Evolutionary conservation across 2,888 invertebrate genomes (phyloP).

Genomic region (Leucoptera coffeella): DNA sequence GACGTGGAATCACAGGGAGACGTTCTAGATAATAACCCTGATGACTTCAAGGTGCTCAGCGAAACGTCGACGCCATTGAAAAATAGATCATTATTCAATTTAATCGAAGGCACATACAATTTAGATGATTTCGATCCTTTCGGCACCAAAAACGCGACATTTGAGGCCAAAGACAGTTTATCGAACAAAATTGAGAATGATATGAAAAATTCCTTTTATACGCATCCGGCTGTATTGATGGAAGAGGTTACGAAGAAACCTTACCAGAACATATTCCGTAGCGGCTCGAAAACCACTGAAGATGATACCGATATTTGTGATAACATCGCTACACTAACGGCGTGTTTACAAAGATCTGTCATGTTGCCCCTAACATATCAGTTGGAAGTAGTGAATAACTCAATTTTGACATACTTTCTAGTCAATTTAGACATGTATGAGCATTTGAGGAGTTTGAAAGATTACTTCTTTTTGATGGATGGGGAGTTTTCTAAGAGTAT

Average conservation of each 20-base stretch:
- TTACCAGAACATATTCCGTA: constrained; percentile 28
- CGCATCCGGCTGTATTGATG: constrained; percentile 30
- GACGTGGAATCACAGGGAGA: too few relatives aligned
- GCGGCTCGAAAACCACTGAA: constrained; percentile 15
- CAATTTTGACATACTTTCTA: constrained; percentile 64
- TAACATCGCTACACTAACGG: constrained; percentile 44
- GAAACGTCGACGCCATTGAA: constrained; percentile 21
- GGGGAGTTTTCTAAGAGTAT: constrained; percentile 73
- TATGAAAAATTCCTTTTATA: constrained; percentile 20
- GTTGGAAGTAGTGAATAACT: constrained; percentile 63
- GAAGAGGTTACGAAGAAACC: constrained; percentile 37
- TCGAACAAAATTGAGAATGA: constrained; percentile 19
- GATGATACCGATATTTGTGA: constrained; percentile 22
- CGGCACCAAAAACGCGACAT: constrained; percentile 20
- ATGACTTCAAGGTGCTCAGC: neutral
- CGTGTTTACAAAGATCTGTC: constrained; percentile 61
- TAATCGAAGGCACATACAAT: constrained; percentile 41
- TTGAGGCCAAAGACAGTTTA: constrained; percentile 20
- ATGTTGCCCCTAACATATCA: constrained; percentile 64
- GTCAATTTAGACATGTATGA: constrained; percentile 60
- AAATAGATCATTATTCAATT: constrained; percentile 28
- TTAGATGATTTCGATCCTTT: constrained; percentile 39
- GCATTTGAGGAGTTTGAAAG: constrained; percentile 67
- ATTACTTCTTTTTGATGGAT: constrained; percentile 73
- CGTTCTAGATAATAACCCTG: constrained; percentile 3